Conservation (phyloP, 2,797 vertebrate genomes). For the Eupleurogrammus muticus region DNA sequence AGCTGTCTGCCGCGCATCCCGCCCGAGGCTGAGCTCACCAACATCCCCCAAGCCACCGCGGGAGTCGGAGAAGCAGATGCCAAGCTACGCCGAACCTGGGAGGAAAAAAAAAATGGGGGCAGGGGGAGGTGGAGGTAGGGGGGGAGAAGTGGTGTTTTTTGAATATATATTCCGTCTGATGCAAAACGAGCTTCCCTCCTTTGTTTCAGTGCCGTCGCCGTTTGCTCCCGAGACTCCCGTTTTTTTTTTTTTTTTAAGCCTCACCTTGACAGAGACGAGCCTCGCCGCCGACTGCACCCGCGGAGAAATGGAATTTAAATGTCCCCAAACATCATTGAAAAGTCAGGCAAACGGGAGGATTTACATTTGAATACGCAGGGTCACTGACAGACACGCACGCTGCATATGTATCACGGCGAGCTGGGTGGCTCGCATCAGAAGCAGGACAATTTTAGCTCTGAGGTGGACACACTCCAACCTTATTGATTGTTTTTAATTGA, state of each 20-base stretch:
- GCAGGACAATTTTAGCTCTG: conserved; percentile 12
- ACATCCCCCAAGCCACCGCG: conserved; percentile 32
- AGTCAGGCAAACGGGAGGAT: conserved; percentile 53
- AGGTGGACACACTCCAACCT: conserved; percentile 17
- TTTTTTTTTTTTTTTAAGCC: neutral
- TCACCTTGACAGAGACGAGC: conserved; percentile 40
- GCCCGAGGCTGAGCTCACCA: conserved; percentile 55
- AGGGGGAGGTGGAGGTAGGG: neutral
- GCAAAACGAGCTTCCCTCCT: conserved; percentile 25
- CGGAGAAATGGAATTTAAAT: conserved; percentile 37
- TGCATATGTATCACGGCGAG: conserved; percentile 46
- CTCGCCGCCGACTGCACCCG: neutral
- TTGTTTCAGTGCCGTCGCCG: conserved; percentile 18
- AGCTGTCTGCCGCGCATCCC: conserved; percentile 53
- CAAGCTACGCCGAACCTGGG: neutral
- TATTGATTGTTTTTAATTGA: neutral
- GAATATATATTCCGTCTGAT: conserved; percentile 27
- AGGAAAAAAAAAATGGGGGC: neutral
- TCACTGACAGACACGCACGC: conserved; percentile 22
- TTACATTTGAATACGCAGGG: conserved; percentile 42
- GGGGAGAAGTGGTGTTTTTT: neutral
- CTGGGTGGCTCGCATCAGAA: conserved; percentile 38
- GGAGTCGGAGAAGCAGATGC: conserved; percentile 28
- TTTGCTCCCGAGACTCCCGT: conserved; percentile 15
- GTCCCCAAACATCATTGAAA: conserved; percentile 28